A percentile compares a stretch with the other conserved stretches of the same genome.
phyloP scores from a whole-genome alignment of 2,797 vertebrate species.

The Chaetophractus vellerosus region DNA sequence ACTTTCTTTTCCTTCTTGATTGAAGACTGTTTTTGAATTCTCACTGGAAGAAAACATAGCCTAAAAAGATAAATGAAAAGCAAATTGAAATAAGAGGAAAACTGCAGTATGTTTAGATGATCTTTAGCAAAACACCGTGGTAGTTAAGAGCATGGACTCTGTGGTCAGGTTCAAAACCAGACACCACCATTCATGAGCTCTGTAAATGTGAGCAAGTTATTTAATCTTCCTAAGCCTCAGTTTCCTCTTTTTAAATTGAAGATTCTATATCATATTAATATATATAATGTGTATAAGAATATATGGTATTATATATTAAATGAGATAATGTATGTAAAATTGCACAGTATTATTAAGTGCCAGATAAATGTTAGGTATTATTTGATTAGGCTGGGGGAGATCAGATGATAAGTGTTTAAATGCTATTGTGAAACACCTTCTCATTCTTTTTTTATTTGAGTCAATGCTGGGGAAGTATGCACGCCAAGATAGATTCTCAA shows the following conservation, averaged over 20 bases:
- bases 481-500: not conserved
- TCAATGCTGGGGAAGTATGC: not conserved
- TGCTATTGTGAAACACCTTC: not conserved
- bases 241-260: not conserved
- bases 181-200: not conserved
- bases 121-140: not conserved
- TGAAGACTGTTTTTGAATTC: not conserved
- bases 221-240: not conserved
- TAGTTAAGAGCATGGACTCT: not conserved
- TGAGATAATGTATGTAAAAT: not conserved
- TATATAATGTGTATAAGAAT: too few relatives aligned
- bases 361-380: not conserved
- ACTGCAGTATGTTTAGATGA: not conserved
- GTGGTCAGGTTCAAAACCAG: not conserved
- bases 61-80: constrained; percentile 20
- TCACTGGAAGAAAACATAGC: constrained; percentile 16
- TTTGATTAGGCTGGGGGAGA: not conserved
- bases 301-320: not conserved
- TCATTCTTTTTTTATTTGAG: not conserved
- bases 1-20: constrained; percentile 24
- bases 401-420: not conserved
- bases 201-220: not conserved
- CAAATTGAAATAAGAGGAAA: not conserved
- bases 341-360: not conserved
- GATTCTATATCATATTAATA: not conserved